Conservation (phyloP, 2,888 invertebrate genomes). For the Corbicula japonica region DNA sequence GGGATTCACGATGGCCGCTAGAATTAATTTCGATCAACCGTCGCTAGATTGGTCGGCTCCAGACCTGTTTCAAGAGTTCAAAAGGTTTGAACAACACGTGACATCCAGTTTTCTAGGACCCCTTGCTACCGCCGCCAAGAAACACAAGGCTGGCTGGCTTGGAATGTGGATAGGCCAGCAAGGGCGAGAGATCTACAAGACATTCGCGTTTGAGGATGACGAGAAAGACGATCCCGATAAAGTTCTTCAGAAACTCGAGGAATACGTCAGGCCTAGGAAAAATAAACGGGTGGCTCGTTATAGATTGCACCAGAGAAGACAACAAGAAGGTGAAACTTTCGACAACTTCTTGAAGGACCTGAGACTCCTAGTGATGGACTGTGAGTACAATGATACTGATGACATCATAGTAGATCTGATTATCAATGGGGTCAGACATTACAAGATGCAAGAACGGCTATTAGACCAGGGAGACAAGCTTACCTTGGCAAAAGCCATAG, state of each 20-base stretch:
- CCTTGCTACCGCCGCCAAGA: conserved; percentile 11
- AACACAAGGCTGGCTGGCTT: conserved; percentile 43
- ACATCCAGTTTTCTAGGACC: conserved; percentile 44
- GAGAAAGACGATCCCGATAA: conserved; percentile 45
- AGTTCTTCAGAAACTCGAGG: conserved; percentile 49
- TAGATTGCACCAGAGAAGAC: conserved; percentile 48
- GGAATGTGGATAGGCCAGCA: conserved; percentile 62
- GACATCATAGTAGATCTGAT: conserved; percentile 44
- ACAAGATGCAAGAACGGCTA: conserved; percentile 44
- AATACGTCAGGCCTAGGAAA: conserved; percentile 40
- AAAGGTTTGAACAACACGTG: conserved; percentile 50
- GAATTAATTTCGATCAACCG: conserved; percentile 33
- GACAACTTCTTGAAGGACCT: conserved; percentile 52
- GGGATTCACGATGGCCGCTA: no score
- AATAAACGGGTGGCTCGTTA: conserved; percentile 61
- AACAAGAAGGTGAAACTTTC: conserved; percentile 49
- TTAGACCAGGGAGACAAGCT: conserved; percentile 49
- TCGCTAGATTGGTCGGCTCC: conserved; percentile 24
- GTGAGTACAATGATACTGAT: conserved; percentile 47
- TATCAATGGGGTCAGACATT: conserved; percentile 39
- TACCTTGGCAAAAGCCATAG: conserved; percentile 35
- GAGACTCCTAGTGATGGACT: no score
- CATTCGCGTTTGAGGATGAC: conserved; percentile 44
- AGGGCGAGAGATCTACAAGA: conserved; percentile 62
- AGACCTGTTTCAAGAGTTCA: conserved; percentile 39